A percentile compares a stretch with the other conserved stretches of the same genome.
These are phyloP conservation scores for Melipona beecheii DNA, from an alignment of 2,888 invertebrate species.

Conservation along the genomic window DNA sequence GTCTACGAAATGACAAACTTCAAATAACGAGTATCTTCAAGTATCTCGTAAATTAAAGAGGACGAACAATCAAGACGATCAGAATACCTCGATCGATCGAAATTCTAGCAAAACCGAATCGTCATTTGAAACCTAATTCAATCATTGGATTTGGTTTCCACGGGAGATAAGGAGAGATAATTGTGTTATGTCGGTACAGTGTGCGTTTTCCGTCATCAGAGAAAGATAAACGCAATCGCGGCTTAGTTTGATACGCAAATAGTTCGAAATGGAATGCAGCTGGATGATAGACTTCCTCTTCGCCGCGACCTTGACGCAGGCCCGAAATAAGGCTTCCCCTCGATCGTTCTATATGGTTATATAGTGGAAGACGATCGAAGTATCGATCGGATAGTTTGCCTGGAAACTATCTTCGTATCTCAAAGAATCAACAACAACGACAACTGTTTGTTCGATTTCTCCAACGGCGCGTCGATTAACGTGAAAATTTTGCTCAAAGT, in stretches of 20 bases:
- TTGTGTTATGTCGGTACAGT: not conserved
- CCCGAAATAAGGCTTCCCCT: not conserved
- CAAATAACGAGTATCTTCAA: too few relatives aligned
- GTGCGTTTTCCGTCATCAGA: not conserved
- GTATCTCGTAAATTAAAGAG: not conserved
- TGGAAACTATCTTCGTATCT: not conserved
- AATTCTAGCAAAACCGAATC: not conserved
- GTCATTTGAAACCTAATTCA: too few relatives aligned
- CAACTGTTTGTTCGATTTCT: not conserved
- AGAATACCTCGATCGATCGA: not conserved
- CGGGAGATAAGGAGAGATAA: not conserved
- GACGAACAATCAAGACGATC: not conserved
- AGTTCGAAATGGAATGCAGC: not conserved
- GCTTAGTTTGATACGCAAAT: not conserved
- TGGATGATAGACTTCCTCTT: slow-evolving; percentile 4
- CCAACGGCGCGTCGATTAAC: not conserved
- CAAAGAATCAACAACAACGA: not conserved
- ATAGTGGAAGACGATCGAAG: not conserved
- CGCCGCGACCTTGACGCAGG: not conserved
- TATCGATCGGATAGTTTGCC: not conserved
- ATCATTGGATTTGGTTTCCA: not conserved
- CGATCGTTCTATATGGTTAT: not conserved
- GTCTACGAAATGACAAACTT: too few relatives aligned
- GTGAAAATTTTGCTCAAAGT: not conserved
- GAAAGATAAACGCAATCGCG: not conserved